These are phyloP conservation scores for Columba guinea DNA, from an alignment of 2,797 vertebrate species.

Conservation along the genomic window DNA sequence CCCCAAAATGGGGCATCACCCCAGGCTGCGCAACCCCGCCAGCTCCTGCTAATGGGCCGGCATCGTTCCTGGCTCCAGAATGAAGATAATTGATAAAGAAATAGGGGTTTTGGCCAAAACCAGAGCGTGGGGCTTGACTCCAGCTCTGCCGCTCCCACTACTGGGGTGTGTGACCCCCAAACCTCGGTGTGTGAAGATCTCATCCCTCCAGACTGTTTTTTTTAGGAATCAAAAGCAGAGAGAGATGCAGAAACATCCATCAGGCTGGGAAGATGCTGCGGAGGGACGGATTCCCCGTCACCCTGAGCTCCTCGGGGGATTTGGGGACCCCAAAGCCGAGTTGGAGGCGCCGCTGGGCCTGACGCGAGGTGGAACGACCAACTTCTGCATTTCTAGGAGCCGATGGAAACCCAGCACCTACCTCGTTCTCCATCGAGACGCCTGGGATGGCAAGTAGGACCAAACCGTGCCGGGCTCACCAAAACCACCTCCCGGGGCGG, in stretches of 20 bases:
- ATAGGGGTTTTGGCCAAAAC: neutral
- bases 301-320: accelerated
- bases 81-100: neutral
- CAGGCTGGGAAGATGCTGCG: accelerated
- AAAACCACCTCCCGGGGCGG: neutral
- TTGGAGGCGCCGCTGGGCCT: accelerated
- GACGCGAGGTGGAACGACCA: accelerated
- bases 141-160: accelerated
- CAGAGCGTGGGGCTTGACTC: accelerated
- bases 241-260: accelerated
- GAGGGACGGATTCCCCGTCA: neutral
- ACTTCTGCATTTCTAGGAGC: neutral
- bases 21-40: neutral
- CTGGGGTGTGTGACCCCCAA: accelerated
- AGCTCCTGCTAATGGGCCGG: neutral
- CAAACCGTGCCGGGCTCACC: neutral
- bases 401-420: neutral
- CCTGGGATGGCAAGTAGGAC: accelerated
- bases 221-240: neutral
- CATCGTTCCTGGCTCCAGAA: neutral
- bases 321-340: neutral
- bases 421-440: constrained; percentile 69
- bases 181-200: accelerated
- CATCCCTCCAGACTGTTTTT: accelerated
- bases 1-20: accelerated